Base-by-base conservation (phyloP, 1,140 invertebrate species). In the Steinernema feltiae region DNA sequence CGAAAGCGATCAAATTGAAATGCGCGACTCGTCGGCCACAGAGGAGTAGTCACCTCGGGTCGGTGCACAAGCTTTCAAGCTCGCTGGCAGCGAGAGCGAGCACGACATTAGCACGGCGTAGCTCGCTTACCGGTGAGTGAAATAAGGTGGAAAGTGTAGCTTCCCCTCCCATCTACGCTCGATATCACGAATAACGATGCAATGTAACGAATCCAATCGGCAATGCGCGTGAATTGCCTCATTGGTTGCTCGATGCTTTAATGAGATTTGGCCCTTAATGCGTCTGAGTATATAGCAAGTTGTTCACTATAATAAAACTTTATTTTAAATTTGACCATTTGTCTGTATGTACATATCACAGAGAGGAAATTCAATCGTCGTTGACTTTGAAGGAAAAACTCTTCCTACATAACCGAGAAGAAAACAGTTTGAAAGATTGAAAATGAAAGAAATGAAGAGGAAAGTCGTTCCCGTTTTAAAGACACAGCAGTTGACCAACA, bases 1-100 rank as follows among this genome's bases (percentile, higher is more conserved):
- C 53, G 24, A 21, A 27, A 63, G 53, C 53, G 53, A 63, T 63
- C 53, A 63, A 63, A 63, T n/a, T 63, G 53, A 63, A 63, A 63
- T 63, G 53, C 53, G 53, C 24, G 53, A 63, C 15, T 27, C 53
- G 53, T 7, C 12, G 53, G 12, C 12, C 35, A 41, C 35, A 41
- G 53, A 3, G 7, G 15, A 63, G 53, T 7, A 63, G 12, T 21
- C 12, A 41, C 35, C 35, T 7, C 7, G 7, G 7, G 35, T 7
- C 35, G 35, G 35, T 7, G 35, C 35, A 21, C 53, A 7, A 15
- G 53, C 15, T 27, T 3, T 27, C 24, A 27, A 27, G 2, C 53
- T 3, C 12, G 7, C 24, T 46, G 41, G 7, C 12, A 27, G 24
- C 53, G 24, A 63, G 7, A 27, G 15, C 53, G 53, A 63, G 3